Evolutionary conservation across 2,888 invertebrate genomes (phyloP).

Genomic region (Epinotia ramella): DNA sequence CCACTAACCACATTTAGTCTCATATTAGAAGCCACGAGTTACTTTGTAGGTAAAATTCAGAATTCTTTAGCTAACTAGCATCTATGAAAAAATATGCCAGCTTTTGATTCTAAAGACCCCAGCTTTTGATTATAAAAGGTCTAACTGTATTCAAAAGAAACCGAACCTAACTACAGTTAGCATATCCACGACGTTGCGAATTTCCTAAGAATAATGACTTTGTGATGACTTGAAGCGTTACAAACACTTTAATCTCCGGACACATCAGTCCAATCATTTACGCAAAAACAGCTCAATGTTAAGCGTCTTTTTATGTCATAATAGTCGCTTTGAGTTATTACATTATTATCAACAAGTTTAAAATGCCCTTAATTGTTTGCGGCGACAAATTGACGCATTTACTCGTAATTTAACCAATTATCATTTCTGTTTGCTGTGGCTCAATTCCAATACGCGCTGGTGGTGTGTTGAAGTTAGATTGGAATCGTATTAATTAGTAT

Average conservation of each 20-base stretch:
- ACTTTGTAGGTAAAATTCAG: neutral
- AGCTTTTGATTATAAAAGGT: neutral
- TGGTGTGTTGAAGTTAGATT: neutral
- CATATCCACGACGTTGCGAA: constrained; percentile 5
- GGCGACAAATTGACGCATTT: constrained; percentile 7
- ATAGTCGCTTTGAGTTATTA: neutral
- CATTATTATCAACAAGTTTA: constrained; percentile 15
- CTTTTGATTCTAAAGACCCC: neutral
- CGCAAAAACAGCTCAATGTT: constrained; percentile 19
- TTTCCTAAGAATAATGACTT: constrained; percentile 25
- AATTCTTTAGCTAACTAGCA: neutral
- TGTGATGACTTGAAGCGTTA: constrained; percentile 26
- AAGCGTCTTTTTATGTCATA: constrained; percentile 18
- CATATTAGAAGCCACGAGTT: too few species aligned
- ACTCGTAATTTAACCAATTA: constrained; percentile 4
- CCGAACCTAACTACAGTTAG: neutral
- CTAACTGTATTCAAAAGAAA: constrained; percentile 12
- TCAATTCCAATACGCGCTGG: neutral
- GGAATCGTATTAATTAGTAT: neutral
- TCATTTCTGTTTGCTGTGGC: neutral
- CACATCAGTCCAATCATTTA: constrained; percentile 7
- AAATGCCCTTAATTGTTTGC: neutral
- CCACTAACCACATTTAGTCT: too few species aligned
- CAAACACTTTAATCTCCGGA: constrained; percentile 30
- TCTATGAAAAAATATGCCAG: neutral